Evolutionary conservation across 2,888 invertebrate genomes (phyloP).

Genomic region (Nymphalis c-album): DNA sequence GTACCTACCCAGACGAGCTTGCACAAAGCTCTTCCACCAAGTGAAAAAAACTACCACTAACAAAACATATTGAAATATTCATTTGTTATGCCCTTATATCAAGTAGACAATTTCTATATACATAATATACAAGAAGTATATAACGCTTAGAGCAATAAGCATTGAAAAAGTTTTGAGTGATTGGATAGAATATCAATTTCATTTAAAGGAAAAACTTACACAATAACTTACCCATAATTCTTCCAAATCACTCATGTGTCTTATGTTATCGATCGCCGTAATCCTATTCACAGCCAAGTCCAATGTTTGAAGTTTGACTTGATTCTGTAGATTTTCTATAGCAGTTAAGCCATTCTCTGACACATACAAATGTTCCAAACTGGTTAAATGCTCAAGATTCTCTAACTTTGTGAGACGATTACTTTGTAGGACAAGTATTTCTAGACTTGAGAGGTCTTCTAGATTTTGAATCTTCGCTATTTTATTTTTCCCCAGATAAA

Average conservation of each 20-base stretch:
- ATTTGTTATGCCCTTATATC: too few species aligned
- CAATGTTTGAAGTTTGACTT: conserved; percentile 88
- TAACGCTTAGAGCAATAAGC: too few species aligned
- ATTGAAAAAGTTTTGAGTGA: too few species aligned
- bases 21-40: too few species aligned
- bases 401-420: conserved; percentile 94
- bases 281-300: conserved; percentile 96
- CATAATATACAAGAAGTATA: too few species aligned
- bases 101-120: too few species aligned
- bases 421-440: conserved; percentile 93
- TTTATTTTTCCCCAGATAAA: conserved; percentile 97
- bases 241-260: conserved; percentile 88
- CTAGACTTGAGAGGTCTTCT: conserved; percentile 85
- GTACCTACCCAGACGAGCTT: too few species aligned
- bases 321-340: conserved; percentile 89
- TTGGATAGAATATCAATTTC: too few species aligned
- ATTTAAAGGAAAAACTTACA: background rate
- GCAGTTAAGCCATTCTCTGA: conserved; percentile 94
- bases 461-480: conserved; percentile 93
- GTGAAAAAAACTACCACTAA: too few species aligned
- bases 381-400: conserved; percentile 87
- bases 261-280: conserved; percentile 88
- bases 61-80: too few species aligned
- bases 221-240: conserved; percentile 93
- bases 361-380: conserved; percentile 93